Conservation (phyloP, 30 jellyfish, hydroid and myxozoan genomes). For the Hydractinia symbiolongicarpus region DNA sequence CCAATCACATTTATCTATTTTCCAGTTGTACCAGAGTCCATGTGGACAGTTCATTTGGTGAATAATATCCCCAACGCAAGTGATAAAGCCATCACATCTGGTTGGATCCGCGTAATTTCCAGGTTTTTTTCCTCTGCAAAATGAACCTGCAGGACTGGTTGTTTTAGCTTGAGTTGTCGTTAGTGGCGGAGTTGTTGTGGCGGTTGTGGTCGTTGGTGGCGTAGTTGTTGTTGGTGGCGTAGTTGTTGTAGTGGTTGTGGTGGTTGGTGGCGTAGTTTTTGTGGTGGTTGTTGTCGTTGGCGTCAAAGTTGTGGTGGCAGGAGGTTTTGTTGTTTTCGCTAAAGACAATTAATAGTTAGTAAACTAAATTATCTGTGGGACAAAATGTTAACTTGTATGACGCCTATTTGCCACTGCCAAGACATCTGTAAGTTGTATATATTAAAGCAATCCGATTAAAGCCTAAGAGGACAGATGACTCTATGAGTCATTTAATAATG, state of each 20-base stretch:
- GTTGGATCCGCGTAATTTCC: constrained; percentile 28
- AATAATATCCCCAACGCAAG: constrained; percentile 1
- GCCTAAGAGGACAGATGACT: no score
- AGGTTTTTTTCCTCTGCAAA: constrained; percentile 13
- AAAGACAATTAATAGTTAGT: neutral
- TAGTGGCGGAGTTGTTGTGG: neutral
- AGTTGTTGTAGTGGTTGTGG: neutral
- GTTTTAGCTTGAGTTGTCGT: neutral
- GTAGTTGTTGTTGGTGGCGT: neutral
- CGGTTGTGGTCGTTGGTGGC: constrained; percentile 1
- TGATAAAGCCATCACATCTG: constrained; percentile 10
- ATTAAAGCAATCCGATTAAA: no score
- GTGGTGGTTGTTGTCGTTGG: neutral
- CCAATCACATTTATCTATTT: neutral
- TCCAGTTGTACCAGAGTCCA: constrained; percentile 4
- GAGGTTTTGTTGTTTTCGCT: neutral
- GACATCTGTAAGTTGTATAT: no score
- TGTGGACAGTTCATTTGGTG: constrained; percentile 1
- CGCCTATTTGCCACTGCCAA: no score
- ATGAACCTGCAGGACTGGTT: neutral
- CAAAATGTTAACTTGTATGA: no score
- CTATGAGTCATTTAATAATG: no score
- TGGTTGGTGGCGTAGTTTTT: neutral
- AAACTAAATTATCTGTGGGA: neutral
- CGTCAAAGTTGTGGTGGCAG: no score